A percentile compares a stretch with the other conserved stretches of the same genome.
phyloP scores from a whole-genome alignment of 2,797 vertebrate species.

The Myotis pilosus region DNA sequence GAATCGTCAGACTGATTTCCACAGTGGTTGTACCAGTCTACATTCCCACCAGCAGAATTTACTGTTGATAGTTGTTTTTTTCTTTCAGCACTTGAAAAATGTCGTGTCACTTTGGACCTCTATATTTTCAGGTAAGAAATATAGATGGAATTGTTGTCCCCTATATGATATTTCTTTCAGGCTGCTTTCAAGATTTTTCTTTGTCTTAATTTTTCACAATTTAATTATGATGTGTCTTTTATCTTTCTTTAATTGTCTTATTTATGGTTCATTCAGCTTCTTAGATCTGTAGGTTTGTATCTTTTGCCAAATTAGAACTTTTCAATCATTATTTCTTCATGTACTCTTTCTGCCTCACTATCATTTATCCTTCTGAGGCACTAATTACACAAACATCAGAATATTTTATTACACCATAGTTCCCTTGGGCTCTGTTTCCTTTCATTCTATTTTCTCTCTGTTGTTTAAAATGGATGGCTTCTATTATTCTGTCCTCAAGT shows the following conservation, averaged over 20 bases:
- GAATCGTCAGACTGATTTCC: too few species aligned
- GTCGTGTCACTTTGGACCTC: background rate
- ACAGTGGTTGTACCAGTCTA: too few species aligned
- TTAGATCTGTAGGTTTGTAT: background rate
- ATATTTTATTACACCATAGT: conserved; percentile 1
- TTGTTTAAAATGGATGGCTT: background rate
- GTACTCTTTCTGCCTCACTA: background rate
- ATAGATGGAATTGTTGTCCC: background rate
- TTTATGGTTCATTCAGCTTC: background rate
- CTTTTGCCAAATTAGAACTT: conserved; percentile 38
- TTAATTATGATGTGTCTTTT: background rate
- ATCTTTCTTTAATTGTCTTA: background rate
- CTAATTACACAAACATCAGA: background rate
- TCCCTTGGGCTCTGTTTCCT: background rate
- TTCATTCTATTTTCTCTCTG: conserved; percentile 9
- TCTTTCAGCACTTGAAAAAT: conserved; percentile 1
- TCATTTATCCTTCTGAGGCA: background rate
- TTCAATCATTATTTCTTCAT: conserved; percentile 17
- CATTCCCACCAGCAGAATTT: background rate
- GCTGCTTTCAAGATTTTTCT: background rate
- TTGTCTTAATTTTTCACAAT: background rate
- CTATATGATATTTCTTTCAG: background rate
- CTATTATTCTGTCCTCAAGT: conserved; percentile 40
- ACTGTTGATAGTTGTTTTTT: background rate
- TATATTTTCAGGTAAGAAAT: conserved; percentile 27